Base-by-base conservation (phyloP, 1,140 invertebrate species). In the Cecropterus lyciades region DNA sequence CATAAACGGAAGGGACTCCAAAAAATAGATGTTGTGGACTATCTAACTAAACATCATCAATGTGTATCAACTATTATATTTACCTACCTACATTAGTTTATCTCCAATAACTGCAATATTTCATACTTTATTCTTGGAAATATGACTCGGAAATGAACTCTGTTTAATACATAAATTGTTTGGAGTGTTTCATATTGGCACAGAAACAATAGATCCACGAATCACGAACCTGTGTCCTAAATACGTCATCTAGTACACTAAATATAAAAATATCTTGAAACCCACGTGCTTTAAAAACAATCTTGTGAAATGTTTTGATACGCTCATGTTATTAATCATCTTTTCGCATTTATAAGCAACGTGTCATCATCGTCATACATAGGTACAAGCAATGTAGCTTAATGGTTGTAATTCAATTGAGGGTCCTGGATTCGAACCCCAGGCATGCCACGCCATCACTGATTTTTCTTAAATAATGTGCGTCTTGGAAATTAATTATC, bases 151-250 rank as follows among this genome's bases (percentile, higher is more conserved):
- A 27, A 52, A 52, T 52, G 16, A 52, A 52, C 46, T 24, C 20
- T 52, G 49, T 48, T 27, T 52, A 52, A 40, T 33, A n/a, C n/a
- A 8, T 13, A 40, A 11, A 40, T 33, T 33, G 30, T 33, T 33
- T 33, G 30, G 30, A 40, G 37, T 40, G 37, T 40, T 40, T 40
- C n/a, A n/a, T 40, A n/a, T 40, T 40, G 37, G 37, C 37, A 40
- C 37, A 13, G n/a, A 40, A 40, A 40, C 37, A 40, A 40, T 40
- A 11, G 37, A 40, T 40, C 37, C n/a, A 11, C 37, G 11, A n/a
- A 40, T 40, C n/a, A 40, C 37, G 10, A 40, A 3, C 5, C 9
- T 40, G 37, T 40, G 37, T 40, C 9, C 37, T n/a, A 40, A n/a
- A 40, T 40, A 40, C 37, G 9, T 40, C 37, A 40, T 40, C 37